These are phyloP conservation scores for Kuschelorhynchus macadamiae DNA, from an alignment of 2,888 invertebrate species.

Conservation along the genomic window DNA sequence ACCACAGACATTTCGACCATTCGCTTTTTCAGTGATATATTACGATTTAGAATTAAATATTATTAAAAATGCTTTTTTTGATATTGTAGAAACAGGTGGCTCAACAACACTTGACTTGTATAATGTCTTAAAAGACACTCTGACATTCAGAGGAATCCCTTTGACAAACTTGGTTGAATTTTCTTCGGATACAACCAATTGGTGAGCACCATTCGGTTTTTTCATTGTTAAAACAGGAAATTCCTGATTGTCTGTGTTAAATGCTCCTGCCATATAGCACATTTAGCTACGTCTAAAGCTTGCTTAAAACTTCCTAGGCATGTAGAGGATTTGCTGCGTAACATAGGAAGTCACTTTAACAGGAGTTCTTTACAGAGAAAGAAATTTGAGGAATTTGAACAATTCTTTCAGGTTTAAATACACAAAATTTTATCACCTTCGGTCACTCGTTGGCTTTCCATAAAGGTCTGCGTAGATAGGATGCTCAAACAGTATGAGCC, in stretches of 20 bases:
- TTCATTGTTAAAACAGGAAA: not conserved
- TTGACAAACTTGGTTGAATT: too few relatives aligned
- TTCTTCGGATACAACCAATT: too few relatives aligned
- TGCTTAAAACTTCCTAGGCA: too few relatives aligned
- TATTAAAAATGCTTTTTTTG: not conserved
- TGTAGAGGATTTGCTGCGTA: too few relatives aligned
- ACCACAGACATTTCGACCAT: too few relatives aligned
- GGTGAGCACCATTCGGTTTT: slow-evolving; percentile 3
- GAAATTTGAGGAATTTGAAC: too few relatives aligned
- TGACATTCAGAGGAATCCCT: too few relatives aligned
- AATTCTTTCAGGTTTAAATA: slow-evolving; percentile 1
- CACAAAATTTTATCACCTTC: slow-evolving; percentile 2
- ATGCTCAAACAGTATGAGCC: slow-evolving; percentile 61
- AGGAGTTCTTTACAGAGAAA: too few relatives aligned
- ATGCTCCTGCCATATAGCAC: slow-evolving; percentile 7
- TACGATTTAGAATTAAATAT: not conserved
- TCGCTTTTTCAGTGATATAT: not conserved
- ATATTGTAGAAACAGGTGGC: not conserved
- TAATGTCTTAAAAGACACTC: too few relatives aligned
- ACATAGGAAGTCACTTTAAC: too few relatives aligned
- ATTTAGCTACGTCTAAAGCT: not conserved
- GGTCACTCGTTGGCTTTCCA: slow-evolving; percentile 56
- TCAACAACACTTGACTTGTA: not conserved
- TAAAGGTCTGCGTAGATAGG: slow-evolving; percentile 60
- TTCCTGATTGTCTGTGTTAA: not conserved